phyloP scores from a whole-genome alignment of 1,140 invertebrate genomes.

The Leptinotarsa lineolata region DNA sequence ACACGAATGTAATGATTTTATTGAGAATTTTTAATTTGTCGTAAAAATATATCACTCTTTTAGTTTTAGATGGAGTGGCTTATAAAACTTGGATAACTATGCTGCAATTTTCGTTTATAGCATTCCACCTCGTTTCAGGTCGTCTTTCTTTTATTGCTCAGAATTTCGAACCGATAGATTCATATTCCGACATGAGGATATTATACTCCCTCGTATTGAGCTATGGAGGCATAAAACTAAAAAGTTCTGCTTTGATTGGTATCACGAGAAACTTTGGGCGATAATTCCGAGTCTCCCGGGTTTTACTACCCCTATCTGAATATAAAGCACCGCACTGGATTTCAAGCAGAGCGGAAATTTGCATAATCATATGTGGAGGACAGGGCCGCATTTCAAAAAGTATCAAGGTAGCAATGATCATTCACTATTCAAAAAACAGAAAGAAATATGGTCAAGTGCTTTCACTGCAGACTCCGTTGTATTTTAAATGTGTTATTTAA shows the following conservation, averaged over 20 bases:
- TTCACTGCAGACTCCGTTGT: too few species aligned
- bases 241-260: conserved; percentile 22
- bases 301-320: conserved; percentile 23
- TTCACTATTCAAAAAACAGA: too few species aligned
- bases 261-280: conserved; percentile 7
- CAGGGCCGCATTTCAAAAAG: too few species aligned
- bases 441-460: too few species aligned
- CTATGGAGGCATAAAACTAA: conserved; percentile 18
- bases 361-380: conserved; percentile 19
- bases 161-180: conserved; percentile 15
- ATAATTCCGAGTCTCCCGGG: background rate
- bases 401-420: too few species aligned
- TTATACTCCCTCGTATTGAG: conserved; percentile 18
- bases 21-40: conserved; percentile 20
- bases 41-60: conserved; percentile 11
- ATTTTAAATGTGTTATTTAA: too few species aligned
- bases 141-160: conserved; percentile 8
- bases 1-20: conserved; percentile 6
- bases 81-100: conserved; percentile 19
- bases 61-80: background rate
- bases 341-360: background rate
- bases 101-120: conserved; percentile 13
- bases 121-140: conserved; percentile 8
- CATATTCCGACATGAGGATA: conserved; percentile 16
- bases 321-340: conserved; percentile 25